These are phyloP conservation scores for Decapterus maruadsi DNA, from an alignment of 2,797 vertebrate species.

Conservation along the genomic window DNA sequence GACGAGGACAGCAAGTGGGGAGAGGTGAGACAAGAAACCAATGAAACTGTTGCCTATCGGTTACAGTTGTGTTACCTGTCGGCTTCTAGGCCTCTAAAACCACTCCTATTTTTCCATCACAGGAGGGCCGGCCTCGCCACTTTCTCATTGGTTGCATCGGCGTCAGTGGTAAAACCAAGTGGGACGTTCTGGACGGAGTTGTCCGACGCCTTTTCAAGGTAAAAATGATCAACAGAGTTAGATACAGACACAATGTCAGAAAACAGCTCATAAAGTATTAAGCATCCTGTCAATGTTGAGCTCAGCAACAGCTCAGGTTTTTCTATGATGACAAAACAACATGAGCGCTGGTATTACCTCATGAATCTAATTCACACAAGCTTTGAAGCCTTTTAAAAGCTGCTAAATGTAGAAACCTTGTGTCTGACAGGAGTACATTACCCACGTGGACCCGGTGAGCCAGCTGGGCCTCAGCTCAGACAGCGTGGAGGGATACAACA, in stretches of 20 bases:
- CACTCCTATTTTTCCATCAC: neutral
- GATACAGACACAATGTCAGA: neutral
- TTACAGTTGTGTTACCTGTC: neutral
- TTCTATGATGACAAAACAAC: neutral
- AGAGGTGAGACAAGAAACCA: conserved; percentile 85
- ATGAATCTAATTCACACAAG: neutral
- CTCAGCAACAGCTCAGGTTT: neutral
- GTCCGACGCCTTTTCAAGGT: conserved; percentile 97
- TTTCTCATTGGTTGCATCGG: conserved; percentile 98
- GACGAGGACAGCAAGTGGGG: conserved; percentile 91
- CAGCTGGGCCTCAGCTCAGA: conserved; percentile 95
- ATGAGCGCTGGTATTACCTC: neutral
- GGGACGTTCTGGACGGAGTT: conserved; percentile 98
- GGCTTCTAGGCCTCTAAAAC: neutral
- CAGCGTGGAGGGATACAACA: conserved; percentile 95
- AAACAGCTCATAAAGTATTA: neutral
- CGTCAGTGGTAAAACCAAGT: conserved; percentile 98
- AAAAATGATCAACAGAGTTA: conserved; percentile 4
- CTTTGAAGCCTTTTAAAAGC: neutral
- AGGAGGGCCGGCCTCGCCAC: conserved; percentile 88
- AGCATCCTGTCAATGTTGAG: too few relatives aligned
- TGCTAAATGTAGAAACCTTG: neutral
- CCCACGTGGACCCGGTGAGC: conserved; percentile 92
- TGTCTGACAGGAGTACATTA: conserved; percentile 93
- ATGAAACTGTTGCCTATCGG: neutral